Evolutionary conservation across 2,797 vertebrate genomes (phyloP), one percentile per base, ranked within the genome.

Genomic region (Lithobates sylvaticus): DNA sequence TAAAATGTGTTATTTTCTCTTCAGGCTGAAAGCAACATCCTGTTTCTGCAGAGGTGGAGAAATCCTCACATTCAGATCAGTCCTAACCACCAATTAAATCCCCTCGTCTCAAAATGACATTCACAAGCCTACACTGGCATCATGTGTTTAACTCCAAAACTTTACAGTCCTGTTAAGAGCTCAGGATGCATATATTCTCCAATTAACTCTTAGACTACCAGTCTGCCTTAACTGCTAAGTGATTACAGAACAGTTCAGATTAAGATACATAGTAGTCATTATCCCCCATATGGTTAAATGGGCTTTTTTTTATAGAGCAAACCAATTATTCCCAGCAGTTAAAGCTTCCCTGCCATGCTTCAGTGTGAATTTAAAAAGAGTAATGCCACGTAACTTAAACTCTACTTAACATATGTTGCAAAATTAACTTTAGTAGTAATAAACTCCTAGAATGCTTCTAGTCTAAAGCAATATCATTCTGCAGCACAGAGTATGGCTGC

Each of bases 1-100:
- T 79, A 73, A 83, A 87, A 78, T 87, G 54, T 87, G 61, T 87
- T 87, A 87, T 87, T 83, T 87, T 83, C 85, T 67, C 81, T 83
- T 87, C 81, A 79, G 61, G 54, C 84, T 81, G 34, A 73, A 84
- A 61, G 84, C 71, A 87, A 84, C 81, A 87, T 87, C 81, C 81
- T 84, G 76, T 74, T 74, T 87, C 34, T 79, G 81, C 69, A 78
- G 81, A 78, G 86, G 86, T 84, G 76, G 81, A 68, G 81, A 80
- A 87, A 58, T 39, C 61, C 76, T 80, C 61, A 87, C 81, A 84
- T 75, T 80, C 54, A 75, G 65, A 87, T 75, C 64, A 84, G 64
- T 70, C 47, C 80, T 77, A 84, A 87, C 81, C 64, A 79, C 81
- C 86, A 87, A 87, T 87, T 87, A 87, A 87, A 83, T 79, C 81